These are phyloP conservation scores for Motacilla tschutschensis DNA, from an alignment of 2,113 vertebrate genomes.

Conservation along the genomic window DNA sequence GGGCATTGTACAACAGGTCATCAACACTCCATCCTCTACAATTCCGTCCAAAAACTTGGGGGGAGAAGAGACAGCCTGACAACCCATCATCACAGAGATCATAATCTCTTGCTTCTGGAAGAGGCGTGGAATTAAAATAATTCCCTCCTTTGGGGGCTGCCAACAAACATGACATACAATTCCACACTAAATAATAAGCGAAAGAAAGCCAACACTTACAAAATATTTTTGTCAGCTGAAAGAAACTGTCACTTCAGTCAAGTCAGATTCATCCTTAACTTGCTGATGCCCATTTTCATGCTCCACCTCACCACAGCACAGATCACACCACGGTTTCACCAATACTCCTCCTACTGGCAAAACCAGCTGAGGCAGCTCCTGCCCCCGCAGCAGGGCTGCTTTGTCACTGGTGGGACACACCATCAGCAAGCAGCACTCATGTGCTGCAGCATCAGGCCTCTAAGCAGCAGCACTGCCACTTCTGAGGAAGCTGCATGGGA, in stretches of 20 bases:
- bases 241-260: neutral
- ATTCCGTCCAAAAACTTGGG: neutral
- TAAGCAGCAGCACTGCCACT: neutral
- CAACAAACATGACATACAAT: neutral
- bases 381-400: accelerated
- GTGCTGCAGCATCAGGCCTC: neutral
- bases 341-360: neutral
- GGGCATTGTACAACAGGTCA: neutral
- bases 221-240: conserved; percentile 15
- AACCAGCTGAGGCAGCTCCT: conserved; percentile 1
- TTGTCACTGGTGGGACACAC: neutral
- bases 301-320: neutral
- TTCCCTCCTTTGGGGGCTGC: neutral
- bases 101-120: neutral
- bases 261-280: neutral
- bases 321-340: accelerated
- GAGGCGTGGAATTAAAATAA: neutral
- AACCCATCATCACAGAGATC: neutral
- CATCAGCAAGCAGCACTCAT: neutral
- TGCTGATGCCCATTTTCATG: neutral
- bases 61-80: neutral
- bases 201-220: neutral
- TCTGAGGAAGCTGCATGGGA: neutral
- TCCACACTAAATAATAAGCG: neutral
- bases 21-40: neutral